Base-by-base conservation (phyloP, 2,888 invertebrate genomes). In the Stenodema calcarata region DNA sequence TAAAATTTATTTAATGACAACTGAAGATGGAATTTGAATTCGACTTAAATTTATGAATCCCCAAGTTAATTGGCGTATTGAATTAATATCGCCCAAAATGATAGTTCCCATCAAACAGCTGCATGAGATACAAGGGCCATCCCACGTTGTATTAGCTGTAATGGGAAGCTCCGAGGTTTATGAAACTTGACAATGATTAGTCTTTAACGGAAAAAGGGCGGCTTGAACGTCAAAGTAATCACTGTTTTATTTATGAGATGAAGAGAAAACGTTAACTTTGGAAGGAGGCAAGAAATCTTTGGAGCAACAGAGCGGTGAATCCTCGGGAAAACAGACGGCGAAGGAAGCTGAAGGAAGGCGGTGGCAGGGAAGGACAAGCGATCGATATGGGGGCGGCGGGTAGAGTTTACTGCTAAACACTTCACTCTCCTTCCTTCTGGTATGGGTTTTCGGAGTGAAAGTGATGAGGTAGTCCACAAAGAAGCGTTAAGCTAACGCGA, bases 381-480 rank as follows among this genome's bases (percentile, higher is more conserved):
- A 35, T 35, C 35, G 50, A 50, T 16, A 18, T 16, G n/a, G n/a
- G 62, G 62, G 18, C 9, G 18, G 16, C 54, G 54, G 18, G n/a
- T 18, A 18, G 62, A 23, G 62, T 62, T 62, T 62, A 62, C 62
- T 23, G 62, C 62, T 62, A 62, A 62, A 62, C 62, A 62, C 62
- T 62, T 62, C 62, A 62, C 62, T 62, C 62, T 62, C 62, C 62
- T 62, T 23, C 62, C 62, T 23, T 54, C 54, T 62, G 23, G 62
- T n/a, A 7, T n/a, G 14, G 70, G 70, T 16, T 28, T 41, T 73
- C 14, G 30, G 73, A 73, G 73, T 73, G 73, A 73, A 73, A 73
- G 73, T 73, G 73, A 73, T 73, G 73, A 73, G 73, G 73, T 35
- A 73, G 73, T 30, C 35, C 73, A 73, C 73, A 35, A 73, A 73